Percentiles rank a stretch among this genome's conserved stretches.
These are phyloP conservation scores for Chelonus insularis DNA, from an alignment of 1,140 invertebrate species.

Conservation along the genomic window DNA sequence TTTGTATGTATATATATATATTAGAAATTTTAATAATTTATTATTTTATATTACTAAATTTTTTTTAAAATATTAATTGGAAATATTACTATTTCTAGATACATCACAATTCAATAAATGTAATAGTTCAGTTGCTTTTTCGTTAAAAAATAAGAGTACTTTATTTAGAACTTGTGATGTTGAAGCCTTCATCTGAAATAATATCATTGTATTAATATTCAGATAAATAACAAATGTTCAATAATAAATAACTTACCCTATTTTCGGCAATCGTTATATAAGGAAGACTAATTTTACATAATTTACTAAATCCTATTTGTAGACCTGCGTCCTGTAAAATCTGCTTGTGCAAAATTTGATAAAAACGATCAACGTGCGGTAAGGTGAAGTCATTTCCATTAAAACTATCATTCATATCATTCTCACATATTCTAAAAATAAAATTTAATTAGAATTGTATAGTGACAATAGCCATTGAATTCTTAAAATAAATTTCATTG, in stretches of 20 bases:
- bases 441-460: constrained; percentile 25
- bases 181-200: constrained; percentile 46
- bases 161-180: constrained; percentile 37
- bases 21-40: too few relatives aligned
- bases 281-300: constrained; percentile 42
- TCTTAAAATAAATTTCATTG: constrained; percentile 1
- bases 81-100: too few relatives aligned
- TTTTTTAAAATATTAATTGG: too few relatives aligned
- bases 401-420: constrained; percentile 16
- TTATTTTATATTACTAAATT: too few relatives aligned
- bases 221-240: neutral
- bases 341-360: constrained; percentile 38
- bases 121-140: constrained; percentile 40
- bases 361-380: constrained; percentile 42
- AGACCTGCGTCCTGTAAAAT: constrained; percentile 34
- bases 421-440: constrained; percentile 33
- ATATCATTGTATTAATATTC: constrained; percentile 15
- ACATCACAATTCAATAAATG: too few relatives aligned
- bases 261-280: constrained; percentile 40
- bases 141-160: constrained; percentile 43
- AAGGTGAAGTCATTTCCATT: constrained; percentile 10
- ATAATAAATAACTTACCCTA: constrained; percentile 35
- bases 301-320: constrained; percentile 40
- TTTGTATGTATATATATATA: too few relatives aligned
- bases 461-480: neutral